A percentile compares a stretch with the other conserved stretches of the same genome.
Conservation (phyloP, 1,140 invertebrate genomes). For the Magallana gigas region DNA sequence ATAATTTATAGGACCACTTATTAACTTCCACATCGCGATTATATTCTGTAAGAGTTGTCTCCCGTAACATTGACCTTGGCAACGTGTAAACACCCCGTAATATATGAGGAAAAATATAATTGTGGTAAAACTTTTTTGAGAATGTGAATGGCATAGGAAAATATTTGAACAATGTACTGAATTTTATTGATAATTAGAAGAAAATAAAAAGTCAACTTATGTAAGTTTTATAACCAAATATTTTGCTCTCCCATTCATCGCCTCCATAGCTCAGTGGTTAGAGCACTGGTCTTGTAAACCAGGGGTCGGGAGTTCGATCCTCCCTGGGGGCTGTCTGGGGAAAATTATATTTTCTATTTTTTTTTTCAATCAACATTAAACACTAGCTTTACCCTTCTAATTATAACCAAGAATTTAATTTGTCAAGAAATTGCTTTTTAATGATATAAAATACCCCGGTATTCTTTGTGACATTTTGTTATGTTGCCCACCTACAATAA, state of each 20-base stretch:
- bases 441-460: too few relatives aligned
- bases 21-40: too few relatives aligned
- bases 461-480: too few relatives aligned
- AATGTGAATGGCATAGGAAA: too few relatives aligned
- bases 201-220: too few relatives aligned
- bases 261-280: conserved; percentile 96
- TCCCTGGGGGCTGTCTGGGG: conserved; percentile 67
- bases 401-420: too few relatives aligned
- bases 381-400: neutral
- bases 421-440: too few relatives aligned
- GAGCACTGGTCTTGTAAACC: conserved; percentile 96
- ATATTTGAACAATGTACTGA: too few relatives aligned
- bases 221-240: neutral
- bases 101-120: neutral
- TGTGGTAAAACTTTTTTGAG: too few relatives aligned
- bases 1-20: too few relatives aligned
- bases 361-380: neutral
- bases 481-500: too few relatives aligned
- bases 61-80: conserved; percentile 15
- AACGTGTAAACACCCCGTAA: neutral
- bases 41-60: neutral
- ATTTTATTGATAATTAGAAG: too few relatives aligned
- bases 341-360: neutral
- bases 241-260: conserved; percentile 64
- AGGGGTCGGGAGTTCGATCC: conserved; percentile 76